Evolutionary conservation across 2,797 vertebrate species (phyloP).

Genomic region (Champsocephalus gunnari): DNA sequence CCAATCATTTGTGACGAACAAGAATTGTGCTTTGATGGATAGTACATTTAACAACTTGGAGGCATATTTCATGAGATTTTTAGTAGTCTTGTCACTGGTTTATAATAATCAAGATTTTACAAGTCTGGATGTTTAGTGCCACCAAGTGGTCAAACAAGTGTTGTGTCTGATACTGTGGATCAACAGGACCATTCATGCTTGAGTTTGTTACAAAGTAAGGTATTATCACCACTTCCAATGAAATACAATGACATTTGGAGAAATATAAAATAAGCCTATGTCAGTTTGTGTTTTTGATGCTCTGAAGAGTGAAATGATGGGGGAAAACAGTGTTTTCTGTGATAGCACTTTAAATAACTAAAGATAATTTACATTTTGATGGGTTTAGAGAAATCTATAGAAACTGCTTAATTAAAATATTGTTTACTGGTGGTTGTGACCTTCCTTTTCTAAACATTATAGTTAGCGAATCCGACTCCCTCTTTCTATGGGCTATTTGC

Average conservation of each 20-base stretch:
- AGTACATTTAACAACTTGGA: background rate
- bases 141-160: conserved; percentile 55
- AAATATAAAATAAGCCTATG: background rate
- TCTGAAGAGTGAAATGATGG: background rate
- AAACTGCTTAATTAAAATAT: background rate
- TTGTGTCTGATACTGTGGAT: background rate
- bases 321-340: background rate
- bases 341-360: background rate
- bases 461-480: background rate
- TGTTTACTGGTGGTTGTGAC: background rate
- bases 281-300: background rate
- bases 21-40: background rate
- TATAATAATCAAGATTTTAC: background rate
- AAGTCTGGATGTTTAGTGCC: conserved; percentile 48
- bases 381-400: background rate
- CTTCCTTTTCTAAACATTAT: background rate
- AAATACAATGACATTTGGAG: background rate
- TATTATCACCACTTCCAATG: background rate
- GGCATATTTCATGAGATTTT: background rate
- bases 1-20: background rate
- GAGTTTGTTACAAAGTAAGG: background rate
- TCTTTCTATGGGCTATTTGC: background rate
- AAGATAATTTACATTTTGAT: background rate
- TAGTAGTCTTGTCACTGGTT: background rate
- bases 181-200: background rate